Base-by-base conservation (phyloP, 2,113 vertebrate species). In the Phaetusa simplex region DNA sequence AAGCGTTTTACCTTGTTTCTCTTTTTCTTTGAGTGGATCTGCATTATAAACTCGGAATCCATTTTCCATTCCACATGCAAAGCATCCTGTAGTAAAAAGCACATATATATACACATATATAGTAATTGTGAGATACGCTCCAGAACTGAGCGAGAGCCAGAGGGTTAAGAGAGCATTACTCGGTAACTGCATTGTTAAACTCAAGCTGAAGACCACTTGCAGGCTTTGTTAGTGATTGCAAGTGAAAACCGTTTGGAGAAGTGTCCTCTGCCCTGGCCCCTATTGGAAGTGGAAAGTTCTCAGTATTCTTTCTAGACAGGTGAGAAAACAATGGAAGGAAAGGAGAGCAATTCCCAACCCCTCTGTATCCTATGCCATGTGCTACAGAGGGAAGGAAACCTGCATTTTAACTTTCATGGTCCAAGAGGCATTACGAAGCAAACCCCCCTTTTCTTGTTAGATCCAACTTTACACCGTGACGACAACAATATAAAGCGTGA, bases 21-120 rank as follows among this genome's bases (percentile, higher is more conserved):
- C 99, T 93, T 99, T 99, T 95, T 99, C 99, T 98, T 99, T 99
- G 53, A 99, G 99, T 20, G 99, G 99, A 94, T 99, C 99, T 34
- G 99, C 99, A 97, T 99, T 99, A 97, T 99, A 99, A 66, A 99
- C 99, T 95, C 99, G 98, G 93, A 99, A 99, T 96, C 99, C 99
- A 96, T 99, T 99, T 97, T 99, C 99, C 99, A 99, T 99, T 49
- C 99, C 99, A 98, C 99, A 99, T 14, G 99, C 99, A 97, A 99
- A 99, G 98, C 99, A 99, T 61, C 99, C 99, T 99, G 95, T 24
- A 94, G 94, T 89, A 91, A 88, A 94, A 87, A 95, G 93, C 69
- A 81, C 67, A 92, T 2, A 58, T 16, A 95, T 24, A 90, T 4
- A 91, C 55, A 94, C 66, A 81, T 9, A 81, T 64, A 81, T 14